Percentiles rank a stretch among this genome's conserved stretches.
Conservation (phyloP, 2,797 vertebrate species). For the Apodemus agrarius region DNA sequence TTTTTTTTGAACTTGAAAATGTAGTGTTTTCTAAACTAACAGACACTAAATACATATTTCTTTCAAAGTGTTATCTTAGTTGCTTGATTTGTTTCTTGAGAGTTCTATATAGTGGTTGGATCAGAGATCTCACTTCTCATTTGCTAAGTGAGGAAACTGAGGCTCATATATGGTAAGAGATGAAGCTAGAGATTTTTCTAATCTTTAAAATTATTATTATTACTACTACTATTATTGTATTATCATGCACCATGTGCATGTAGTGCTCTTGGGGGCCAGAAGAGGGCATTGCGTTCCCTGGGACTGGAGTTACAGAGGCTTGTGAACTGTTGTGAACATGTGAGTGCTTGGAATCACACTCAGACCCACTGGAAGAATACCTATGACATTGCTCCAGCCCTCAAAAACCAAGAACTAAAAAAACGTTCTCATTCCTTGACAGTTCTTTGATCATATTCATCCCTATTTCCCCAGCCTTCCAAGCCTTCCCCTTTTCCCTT, state of each 20-base stretch:
- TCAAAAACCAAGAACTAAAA: neutral
- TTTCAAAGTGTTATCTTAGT: neutral
- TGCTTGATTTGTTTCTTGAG: slow-evolving; percentile 16
- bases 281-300: no score
- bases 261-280: neutral
- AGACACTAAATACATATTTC: neutral
- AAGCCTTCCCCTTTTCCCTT: neutral
- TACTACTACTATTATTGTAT: no score
- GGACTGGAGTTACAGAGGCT: neutral
- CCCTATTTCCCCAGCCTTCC: neutral
- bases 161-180: neutral
- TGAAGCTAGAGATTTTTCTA: neutral
- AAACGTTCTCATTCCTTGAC: neutral
- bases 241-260: neutral
- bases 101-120: neutral
- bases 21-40: neutral
- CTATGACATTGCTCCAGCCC: neutral
- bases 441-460: neutral
- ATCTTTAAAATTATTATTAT: neutral
- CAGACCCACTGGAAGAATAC: neutral
- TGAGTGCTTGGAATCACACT: neutral
- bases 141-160: slow-evolving; percentile 21
- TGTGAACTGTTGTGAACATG: neutral
- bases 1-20: slow-evolving; percentile 7
- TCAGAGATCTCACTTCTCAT: neutral